Conservation (phyloP, 2,888 invertebrate species). For the Morpho deidamia region DNA sequence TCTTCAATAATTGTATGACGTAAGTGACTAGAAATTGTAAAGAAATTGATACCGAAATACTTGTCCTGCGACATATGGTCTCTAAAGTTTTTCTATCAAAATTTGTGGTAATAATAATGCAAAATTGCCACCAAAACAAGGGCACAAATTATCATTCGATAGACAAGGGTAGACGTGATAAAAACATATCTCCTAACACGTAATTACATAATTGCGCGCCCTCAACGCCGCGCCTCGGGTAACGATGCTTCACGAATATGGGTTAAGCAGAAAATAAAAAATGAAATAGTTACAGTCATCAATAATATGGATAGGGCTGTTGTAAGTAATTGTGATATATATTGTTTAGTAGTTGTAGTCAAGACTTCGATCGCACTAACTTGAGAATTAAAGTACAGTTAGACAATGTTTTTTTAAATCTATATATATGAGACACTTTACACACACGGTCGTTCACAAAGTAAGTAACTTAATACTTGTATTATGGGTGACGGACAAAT, state of each 20-base stretch:
- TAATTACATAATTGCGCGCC: slow-evolving; percentile 77
- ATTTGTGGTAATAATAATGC: slow-evolving; percentile 36
- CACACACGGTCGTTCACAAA: too few relatives aligned
- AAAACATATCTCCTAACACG: slow-evolving; percentile 77
- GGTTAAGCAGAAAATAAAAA: slow-evolving; percentile 60
- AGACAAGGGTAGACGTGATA: slow-evolving; percentile 78
- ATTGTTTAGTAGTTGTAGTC: too few relatives aligned
- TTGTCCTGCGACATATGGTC: slow-evolving; percentile 17
- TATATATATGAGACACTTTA: too few relatives aligned
- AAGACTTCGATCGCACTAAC: too few relatives aligned
- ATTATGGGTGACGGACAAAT: too few relatives aligned
- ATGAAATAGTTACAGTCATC: slow-evolving; percentile 32
- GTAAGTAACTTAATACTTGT: too few relatives aligned
- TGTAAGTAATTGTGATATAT: too few relatives aligned
- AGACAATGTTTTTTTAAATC: too few relatives aligned
- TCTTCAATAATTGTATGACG: too few relatives aligned
- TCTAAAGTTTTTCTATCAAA: slow-evolving; percentile 15
- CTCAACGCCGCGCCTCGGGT: slow-evolving; percentile 56
- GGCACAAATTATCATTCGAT: slow-evolving; percentile 69
- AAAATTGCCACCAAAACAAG: slow-evolving; percentile 67
- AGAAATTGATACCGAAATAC: too few relatives aligned
- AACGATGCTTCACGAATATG: slow-evolving; percentile 72
- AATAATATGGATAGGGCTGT: not conserved
- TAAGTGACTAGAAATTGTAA: too few relatives aligned
- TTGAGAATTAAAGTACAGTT: too few relatives aligned